phyloP scores from a whole-genome alignment of 2,113 vertebrate species.

The Orcinus orca region DNA sequence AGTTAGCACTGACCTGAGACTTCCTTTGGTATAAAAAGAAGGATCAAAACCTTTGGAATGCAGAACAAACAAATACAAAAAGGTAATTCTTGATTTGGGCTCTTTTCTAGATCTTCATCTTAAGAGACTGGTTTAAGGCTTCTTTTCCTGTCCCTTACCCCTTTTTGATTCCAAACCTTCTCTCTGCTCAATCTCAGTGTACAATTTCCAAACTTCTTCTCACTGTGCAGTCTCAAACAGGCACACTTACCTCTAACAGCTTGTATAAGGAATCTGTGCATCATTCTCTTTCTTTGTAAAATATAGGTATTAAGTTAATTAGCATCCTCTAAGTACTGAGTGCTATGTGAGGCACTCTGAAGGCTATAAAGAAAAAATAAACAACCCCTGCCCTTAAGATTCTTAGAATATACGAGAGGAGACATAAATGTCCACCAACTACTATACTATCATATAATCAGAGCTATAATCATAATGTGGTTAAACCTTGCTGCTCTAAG shows the following conservation, averaged over 20 bases:
- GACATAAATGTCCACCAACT: background rate
- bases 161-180: background rate
- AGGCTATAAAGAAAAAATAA: background rate
- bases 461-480: background rate
- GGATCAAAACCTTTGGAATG: background rate
- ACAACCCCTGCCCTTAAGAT: background rate
- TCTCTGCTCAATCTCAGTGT: background rate
- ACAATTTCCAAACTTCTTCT: slow-evolving; percentile 56
- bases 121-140: background rate
- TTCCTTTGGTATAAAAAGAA: background rate
- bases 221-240: slow-evolving; percentile 72
- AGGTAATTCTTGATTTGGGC: background rate
- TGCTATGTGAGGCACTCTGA: background rate
- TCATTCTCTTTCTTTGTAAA: background rate
- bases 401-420: background rate
- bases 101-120: background rate
- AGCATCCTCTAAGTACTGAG: background rate
- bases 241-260: background rate
- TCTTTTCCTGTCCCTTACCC: background rate
- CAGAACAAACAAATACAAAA: background rate
- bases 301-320: background rate
- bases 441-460: background rate
- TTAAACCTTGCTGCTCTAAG: background rate
- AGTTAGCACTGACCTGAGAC: background rate
- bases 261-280: background rate